Evolutionary conservation across 2,113 vertebrate species (phyloP), one percentile per base, ranked within the genome.

Genomic region (Bubo blakistoni): DNA sequence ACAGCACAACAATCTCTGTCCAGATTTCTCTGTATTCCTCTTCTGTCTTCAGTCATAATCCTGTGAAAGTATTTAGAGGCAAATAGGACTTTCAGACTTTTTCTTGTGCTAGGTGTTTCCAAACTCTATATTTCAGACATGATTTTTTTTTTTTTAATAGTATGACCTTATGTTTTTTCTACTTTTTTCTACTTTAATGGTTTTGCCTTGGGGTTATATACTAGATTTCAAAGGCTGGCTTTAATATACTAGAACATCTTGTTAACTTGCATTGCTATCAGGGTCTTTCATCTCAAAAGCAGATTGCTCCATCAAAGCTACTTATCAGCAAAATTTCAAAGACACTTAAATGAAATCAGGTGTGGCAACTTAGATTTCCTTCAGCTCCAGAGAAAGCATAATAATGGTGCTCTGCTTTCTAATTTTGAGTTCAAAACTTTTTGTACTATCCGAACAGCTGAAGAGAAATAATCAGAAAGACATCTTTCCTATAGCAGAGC

Each of bases 281-380:
- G 32, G 4, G 46, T 74, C 42, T 81, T 86, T 78, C n/a, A 84
- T 91, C 55, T 84, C 52, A 86, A 70, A 83, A 95, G 22, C n/a
- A 66, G 47, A 74, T 94, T 92, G 55, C 57, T 79, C 65, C 57
- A 94, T 81, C 76, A 84, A 91, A 94, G 59, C 13, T 67, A 81
- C 76, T 88, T 84, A 88, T 42, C 63, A 95, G 57, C 79, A 71
- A 91, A 81, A 86, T 92, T 87, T 86, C 44, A 89, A 91, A 96
- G 77, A 65, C 0, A 0, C 2, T 54, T 80, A 78, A 62, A 74
- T 66, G 22, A 90, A 88, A 58, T 66, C 19, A 74, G 25, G 18
- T 11, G 22, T 81, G 73, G 29, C 38, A 91, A 58, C 7, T 58
- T n/a, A 52, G 16, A 58, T 86, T 73, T 92, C 16, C 18, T 83